These are phyloP conservation scores for Hypomesus transpacificus DNA, from an alignment of 2,113 vertebrate genomes.

Conservation along the genomic window DNA sequence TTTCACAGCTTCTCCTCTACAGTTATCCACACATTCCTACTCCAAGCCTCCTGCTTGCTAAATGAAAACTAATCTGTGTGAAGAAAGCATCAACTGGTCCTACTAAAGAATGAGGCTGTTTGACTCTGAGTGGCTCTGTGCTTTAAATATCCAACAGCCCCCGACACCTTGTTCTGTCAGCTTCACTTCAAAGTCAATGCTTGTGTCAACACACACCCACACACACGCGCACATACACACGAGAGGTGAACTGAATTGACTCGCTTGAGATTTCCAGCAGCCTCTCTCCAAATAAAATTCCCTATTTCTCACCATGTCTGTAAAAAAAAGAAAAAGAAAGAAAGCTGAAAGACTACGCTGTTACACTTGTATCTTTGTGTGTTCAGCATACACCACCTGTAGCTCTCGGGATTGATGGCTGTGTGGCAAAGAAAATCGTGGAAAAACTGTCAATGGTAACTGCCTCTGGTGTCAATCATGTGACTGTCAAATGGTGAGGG, in stretches of 20 bases:
- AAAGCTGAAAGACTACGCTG: background rate
- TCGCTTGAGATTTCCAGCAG: conserved; percentile 23
- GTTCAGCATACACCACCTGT: conserved; percentile 9
- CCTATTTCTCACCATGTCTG: conserved; percentile 14
- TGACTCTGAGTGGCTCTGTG: conserved; percentile 21
- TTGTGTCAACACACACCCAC: conserved; percentile 1
- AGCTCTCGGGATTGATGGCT: conserved; percentile 29
- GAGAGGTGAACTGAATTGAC: conserved; percentile 25
- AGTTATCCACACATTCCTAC: conserved; percentile 1
- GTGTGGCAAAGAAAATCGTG: conserved; percentile 6
- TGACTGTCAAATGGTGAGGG: conserved; percentile 13
- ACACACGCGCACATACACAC: background rate
- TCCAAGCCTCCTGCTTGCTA: conserved; percentile 11
- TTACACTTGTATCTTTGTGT: conserved; percentile 9
- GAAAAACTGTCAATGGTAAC: conserved; percentile 29
- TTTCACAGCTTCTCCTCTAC: background rate
- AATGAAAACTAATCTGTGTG: conserved; percentile 28
- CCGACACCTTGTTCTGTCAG: conserved; percentile 33
- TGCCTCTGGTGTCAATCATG: conserved; percentile 27
- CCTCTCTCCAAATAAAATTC: conserved; percentile 20
- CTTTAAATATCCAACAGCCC: conserved; percentile 29
- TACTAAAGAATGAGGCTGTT: conserved; percentile 10
- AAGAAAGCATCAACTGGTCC: background rate
- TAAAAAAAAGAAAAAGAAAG: background rate
- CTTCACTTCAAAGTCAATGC: conserved; percentile 34